Base-by-base conservation (phyloP, 2,797 vertebrate genomes). In the Valencia hispanica region DNA sequence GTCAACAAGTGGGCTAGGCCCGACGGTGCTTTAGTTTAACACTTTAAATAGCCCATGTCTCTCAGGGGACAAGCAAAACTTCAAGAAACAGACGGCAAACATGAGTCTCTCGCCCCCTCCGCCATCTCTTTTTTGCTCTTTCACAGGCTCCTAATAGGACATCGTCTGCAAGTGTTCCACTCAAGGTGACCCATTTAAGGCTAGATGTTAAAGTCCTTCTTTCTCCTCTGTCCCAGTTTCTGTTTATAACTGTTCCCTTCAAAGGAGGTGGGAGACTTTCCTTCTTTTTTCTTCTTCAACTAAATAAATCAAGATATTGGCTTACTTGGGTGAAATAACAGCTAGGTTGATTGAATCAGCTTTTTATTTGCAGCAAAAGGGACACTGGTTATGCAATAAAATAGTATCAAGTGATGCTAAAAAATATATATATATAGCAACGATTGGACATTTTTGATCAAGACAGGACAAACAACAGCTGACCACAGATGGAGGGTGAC, bases 181-280 rank as follows among this genome's bases (percentile, higher is more conserved):
- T 93, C 92, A 94, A 94, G 94, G 94, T 94, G 94, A 94, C 95
- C 94, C 81, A 95, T 91, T 95, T 95, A 92, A 85, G 47, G 81
- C 83, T 78, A 53, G 84, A 90, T 86, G 87, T 87, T 84, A 87
- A 92, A 85, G 91, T 91, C 88, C 87, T 91, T 87, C 83, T 91
- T 87, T 79, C 84, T 88, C 81, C 81, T 66, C 82, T 84, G 93
- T 90, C 92, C 94, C 89, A 93, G 83, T 93, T 94, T 91, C 91
- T 83, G 78, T 79, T 90, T 88, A 95, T 94, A 94, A 93, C 93
- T 84, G 81, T 80, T 92, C 85, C 79, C 73, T 86, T 91, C 90
- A 88, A 88, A 91, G 68, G 75, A 88, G 72, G 71, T 81, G 75
- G 72, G 57, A 69, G 70, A 70, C 66, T 74, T 81, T 84, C 85